Percentiles rank a stretch among this genome's conserved stretches.
These are phyloP conservation scores for Haemorhous mexicanus DNA, from an alignment of 2,113 vertebrate species.

Conservation along the genomic window DNA sequence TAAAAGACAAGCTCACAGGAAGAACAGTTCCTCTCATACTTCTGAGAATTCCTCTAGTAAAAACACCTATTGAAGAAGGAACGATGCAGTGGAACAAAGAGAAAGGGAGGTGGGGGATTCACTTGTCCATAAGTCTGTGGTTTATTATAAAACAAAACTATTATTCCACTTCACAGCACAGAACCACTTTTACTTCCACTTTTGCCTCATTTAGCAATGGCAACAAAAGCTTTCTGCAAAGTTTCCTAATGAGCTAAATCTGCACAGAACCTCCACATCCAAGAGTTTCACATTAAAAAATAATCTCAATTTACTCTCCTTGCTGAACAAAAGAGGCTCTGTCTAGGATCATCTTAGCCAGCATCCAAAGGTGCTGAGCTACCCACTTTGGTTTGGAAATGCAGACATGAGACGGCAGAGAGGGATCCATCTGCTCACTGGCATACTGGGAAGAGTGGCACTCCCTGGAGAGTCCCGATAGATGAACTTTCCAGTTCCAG, in stretches of 20 bases:
- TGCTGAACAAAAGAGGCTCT: not conserved
- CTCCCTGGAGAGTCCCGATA: not conserved
- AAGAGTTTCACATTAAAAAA: not conserved
- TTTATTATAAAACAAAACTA: not conserved
- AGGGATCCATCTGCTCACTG: not conserved
- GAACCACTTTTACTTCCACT: slow-evolving; percentile 9
- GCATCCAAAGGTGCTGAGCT: not conserved
- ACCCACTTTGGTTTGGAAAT: not conserved
- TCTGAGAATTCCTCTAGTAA: not conserved
- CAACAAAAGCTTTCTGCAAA: not conserved
- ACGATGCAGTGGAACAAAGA: not conserved
- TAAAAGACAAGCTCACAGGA: not conserved
- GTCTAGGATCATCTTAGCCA: not conserved
- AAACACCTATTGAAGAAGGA: not conserved
- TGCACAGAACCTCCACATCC: not conserved
- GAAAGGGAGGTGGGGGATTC: not conserved
- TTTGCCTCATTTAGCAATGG: not conserved
- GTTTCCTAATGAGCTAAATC: not conserved
- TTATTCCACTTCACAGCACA: not conserved
- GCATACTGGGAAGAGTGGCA: not conserved
- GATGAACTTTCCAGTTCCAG: not conserved
- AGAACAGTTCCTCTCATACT: not conserved
- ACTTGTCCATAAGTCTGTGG: not conserved
- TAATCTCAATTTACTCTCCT: not conserved
- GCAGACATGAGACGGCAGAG: not conserved